Evolutionary conservation across 1,140 invertebrate genomes (phyloP).

Genomic region (Sarcophaga peregrina): DNA sequence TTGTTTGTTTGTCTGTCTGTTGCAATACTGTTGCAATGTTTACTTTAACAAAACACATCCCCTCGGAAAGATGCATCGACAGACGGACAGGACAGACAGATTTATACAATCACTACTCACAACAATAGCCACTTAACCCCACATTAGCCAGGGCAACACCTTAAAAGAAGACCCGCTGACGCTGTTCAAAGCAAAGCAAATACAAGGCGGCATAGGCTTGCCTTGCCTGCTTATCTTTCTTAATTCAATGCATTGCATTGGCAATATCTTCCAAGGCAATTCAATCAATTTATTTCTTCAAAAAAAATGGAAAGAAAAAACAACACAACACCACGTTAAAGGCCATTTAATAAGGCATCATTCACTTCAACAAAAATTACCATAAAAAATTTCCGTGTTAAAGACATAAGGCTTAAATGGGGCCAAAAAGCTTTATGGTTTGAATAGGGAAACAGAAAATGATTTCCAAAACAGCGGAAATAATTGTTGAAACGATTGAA

Average conservation of each 20-base stretch:
- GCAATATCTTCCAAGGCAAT: neutral
- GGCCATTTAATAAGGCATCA: too few species aligned
- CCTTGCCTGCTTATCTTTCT: neutral
- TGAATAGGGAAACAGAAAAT: too few species aligned
- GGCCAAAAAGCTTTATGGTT: too few species aligned
- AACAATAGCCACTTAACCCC: conserved; percentile 21
- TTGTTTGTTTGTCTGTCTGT: too few species aligned
- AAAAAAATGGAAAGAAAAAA: neutral
- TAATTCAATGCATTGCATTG: neutral
- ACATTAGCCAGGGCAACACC: conserved; percentile 15
- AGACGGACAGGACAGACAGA: too few species aligned
- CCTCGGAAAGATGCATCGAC: neutral
- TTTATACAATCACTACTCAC: too few species aligned
- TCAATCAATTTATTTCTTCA: neutral
- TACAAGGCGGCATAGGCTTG: too few species aligned
- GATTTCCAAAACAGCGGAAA: too few species aligned
- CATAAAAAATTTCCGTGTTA: too few species aligned
- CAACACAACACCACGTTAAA: neutral
- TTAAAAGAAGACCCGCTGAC: neutral
- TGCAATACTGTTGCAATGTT: neutral
- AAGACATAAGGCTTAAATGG: too few species aligned
- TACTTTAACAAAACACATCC: conserved; percentile 1
- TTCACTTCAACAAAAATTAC: too few species aligned
- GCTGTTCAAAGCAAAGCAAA: neutral
- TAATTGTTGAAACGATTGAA: too few species aligned